Base-by-base conservation (phyloP, 30 jellyfish, hydroid and myxozoan genomes). In the Hydractinia symbiolongicarpus region DNA sequence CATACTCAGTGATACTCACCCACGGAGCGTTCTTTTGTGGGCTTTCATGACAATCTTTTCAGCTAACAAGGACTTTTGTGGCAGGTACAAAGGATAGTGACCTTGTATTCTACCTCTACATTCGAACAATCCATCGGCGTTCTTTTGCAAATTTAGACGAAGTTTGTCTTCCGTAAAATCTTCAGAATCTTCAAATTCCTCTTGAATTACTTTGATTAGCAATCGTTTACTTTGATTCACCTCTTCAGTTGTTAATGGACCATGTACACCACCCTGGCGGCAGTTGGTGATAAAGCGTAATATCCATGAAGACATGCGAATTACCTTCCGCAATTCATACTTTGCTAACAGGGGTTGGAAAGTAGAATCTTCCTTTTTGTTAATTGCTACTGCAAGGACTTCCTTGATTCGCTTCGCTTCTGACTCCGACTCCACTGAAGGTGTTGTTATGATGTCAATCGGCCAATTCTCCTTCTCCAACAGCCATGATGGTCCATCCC, bases 191-290 rank as follows among this genome's bases (percentile, higher is more conserved):
- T 71, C 68, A 40, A n/a, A 72, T 61, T 55, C 76, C 55, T 50
- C 81, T 77, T 87, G 96, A 17, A 55, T 61, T 74, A 66, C 68
- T 54, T 67, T 73, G 81, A 87, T 81, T 84, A 80, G 82, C 67
- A 61, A 9, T 7, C 67, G 76, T 9, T 50, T 61, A 5, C 73
- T 78, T 30, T 54, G 72, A 5, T 81, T 54, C 61, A 86, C 55
- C 79, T 87, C 96, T 40, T 81, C 88, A 40, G 89, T 82, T 21
- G 61, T 68, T 84, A 87, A 64, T 1, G 93, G 88, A 53, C 96
- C 92, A 17, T 53, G 30, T 51, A 19, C 69, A 58, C 69, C 16
- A 5, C 57, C 66, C 5, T 66, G 66, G 54, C 61, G 66, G 66
- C 78, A 72, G 85, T 86, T 86, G 69, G 56, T 50, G 51, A 60